A percentile compares a stretch with the other conserved stretches of the same genome.
Conservation (phyloP, 2,888 invertebrate genomes). For the Melipona bicolor region DNA sequence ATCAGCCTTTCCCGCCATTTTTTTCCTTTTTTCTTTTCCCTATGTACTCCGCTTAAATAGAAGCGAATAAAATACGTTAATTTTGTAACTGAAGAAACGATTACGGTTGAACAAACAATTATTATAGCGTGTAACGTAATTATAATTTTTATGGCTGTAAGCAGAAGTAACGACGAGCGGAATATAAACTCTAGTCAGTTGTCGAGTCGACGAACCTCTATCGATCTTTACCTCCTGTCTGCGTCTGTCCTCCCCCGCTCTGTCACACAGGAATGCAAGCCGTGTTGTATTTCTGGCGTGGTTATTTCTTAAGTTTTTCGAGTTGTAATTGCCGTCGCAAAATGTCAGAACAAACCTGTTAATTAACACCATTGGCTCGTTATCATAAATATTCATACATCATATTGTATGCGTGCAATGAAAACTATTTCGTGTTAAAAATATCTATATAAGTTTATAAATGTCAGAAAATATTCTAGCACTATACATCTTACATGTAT, state of each 20-base stretch:
- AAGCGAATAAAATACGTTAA: too few relatives aligned
- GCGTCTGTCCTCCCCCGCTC: conserved; percentile 62
- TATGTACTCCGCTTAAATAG: not conserved
- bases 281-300: conserved; percentile 49
- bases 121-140: not conserved
- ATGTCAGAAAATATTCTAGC: not conserved
- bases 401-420: too few relatives aligned
- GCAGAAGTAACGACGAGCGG: conserved; percentile 21
- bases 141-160: not conserved
- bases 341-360: conserved; percentile 30
- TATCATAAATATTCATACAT: conserved; percentile 35
- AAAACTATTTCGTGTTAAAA: not conserved
- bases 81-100: not conserved
- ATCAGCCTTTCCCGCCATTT: conserved; percentile 32
- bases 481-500: not conserved
- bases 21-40: too few relatives aligned
- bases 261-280: conserved; percentile 62
- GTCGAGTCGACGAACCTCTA: conserved; percentile 73
- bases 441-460: not conserved
- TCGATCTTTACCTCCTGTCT: conserved; percentile 72
- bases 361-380: conserved; percentile 29
- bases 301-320: conserved; percentile 41
- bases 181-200: conserved; percentile 59
- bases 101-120: not conserved
- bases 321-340: conserved; percentile 7